phyloP scores from a whole-genome alignment of 2,113 vertebrate genomes.

The Loxodonta africana region DNA sequence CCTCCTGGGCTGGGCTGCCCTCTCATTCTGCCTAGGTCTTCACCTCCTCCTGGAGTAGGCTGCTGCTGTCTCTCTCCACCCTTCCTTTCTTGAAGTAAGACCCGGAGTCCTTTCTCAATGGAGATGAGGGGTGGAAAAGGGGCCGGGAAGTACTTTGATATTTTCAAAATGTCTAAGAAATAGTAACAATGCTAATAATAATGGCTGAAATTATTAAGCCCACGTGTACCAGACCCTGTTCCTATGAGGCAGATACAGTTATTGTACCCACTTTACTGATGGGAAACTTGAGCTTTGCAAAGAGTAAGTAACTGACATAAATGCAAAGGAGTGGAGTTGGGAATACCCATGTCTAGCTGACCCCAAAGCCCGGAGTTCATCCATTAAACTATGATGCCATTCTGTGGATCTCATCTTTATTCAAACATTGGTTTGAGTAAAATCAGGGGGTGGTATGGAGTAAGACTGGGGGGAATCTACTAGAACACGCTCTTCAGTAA shows the following conservation, averaged over 20 bases:
- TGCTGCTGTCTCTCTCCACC: fast-evolving
- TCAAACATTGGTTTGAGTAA: background rate
- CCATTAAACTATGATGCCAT: fast-evolving
- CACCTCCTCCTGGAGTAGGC: fast-evolving
- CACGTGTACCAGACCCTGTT: too few species aligned
- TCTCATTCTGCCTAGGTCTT: too few species aligned
- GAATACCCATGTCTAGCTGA: background rate
- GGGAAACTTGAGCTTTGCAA: background rate
- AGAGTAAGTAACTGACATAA: background rate
- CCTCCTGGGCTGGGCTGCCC: background rate
- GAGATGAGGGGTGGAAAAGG: background rate
- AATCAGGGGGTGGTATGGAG: background rate
- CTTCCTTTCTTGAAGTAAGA: background rate
- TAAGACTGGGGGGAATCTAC: fast-evolving
- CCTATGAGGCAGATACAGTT: too few species aligned
- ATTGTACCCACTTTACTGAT: background rate
- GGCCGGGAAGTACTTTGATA: background rate
- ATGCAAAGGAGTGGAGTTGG: background rate
- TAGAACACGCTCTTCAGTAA: background rate
- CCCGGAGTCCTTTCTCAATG: background rate
- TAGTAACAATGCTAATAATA: background rate
- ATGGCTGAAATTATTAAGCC: background rate
- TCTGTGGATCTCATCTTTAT: background rate
- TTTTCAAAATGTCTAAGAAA: background rate
- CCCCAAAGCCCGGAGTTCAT: background rate